A percentile compares a stretch with the other conserved stretches of the same genome.
Conservation (phyloP, 2,888 invertebrate species). For the Nymphalis polychloros region DNA sequence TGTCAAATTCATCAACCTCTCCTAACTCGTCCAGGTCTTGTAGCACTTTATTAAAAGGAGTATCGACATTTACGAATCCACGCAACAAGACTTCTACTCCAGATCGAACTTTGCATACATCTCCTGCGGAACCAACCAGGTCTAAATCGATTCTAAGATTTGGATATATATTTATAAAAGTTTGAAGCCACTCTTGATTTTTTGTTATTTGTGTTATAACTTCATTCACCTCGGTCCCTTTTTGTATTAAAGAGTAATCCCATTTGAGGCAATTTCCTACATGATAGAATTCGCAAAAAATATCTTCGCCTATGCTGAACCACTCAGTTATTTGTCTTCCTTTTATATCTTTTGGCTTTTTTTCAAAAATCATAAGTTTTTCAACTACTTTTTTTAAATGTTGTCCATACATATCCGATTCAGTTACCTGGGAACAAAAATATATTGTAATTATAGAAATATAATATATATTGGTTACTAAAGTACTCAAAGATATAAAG, state of each 20-base stretch:
- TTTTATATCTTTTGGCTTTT: constrained; percentile 38
- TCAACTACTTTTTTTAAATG: constrained; percentile 36
- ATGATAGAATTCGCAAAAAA: constrained; percentile 39
- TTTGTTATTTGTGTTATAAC: constrained; percentile 27
- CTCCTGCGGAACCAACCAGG: constrained; percentile 33
- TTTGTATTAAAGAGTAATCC: constrained; percentile 31
- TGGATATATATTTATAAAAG: constrained; percentile 40
- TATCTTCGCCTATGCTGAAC: constrained; percentile 39
- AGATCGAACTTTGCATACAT: constrained; percentile 39
- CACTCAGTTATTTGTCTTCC: constrained; percentile 39
- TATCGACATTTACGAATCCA: constrained; percentile 35
- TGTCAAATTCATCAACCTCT: constrained; percentile 41
- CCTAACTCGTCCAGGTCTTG: constrained; percentile 36
- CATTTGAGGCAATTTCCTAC: constrained; percentile 36
- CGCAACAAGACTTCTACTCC: constrained; percentile 37
- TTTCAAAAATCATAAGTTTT: constrained; percentile 35
- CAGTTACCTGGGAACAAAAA: constrained; percentile 36
- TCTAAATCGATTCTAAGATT: constrained; percentile 39
- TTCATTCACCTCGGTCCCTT: constrained; percentile 23
- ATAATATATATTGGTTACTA: neutral
- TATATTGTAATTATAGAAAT: neutral
- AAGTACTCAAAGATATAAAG: no score
- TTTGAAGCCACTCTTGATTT: constrained; percentile 39
- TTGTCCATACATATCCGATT: constrained; percentile 36
- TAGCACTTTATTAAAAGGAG: constrained; percentile 36